Evolutionary conservation across 2,797 vertebrate species (phyloP), one percentile per base, ranked within the genome.

Genomic region (Paratrypauchen microcephalus): DNA sequence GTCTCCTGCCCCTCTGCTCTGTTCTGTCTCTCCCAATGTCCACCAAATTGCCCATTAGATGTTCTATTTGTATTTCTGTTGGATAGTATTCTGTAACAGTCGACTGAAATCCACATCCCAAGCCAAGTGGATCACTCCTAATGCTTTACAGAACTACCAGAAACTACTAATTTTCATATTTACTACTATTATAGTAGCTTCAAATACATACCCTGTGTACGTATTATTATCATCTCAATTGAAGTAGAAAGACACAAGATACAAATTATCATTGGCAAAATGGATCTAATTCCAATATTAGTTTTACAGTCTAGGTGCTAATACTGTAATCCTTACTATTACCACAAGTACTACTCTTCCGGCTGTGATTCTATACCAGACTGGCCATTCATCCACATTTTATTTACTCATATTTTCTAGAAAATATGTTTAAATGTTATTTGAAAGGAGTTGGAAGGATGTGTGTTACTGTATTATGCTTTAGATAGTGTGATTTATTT

Each of bases 21-120:
- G 48, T 21, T 54, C 45, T 70, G 28, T 77, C 64, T 70, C 72
- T 69, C 54, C 71, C 68, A 64, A 12, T 77, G 79, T 87, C 83
- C 84, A 84, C 81, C 73, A 79, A 88, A 88, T 86, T 81, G 70
- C 82, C 77, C 71, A 83, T 84, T 82, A 86, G 78, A 74, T 65
- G 76, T 76, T 85, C 54, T 90, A 78, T 84, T 80, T 87, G 78
- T 86, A 82, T 80, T 75, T 82, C 75, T 78, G 72, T 80, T 64
- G 75, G 73, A 66, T 73, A 64, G 72, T 39, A 41, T 78, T 80
- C 81, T 58, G 55, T 80, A 86, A 81, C 83, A 82, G 81, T 72
- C 67, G 58, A 70, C 83, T 77, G 70, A 84, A 84, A 74, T 77
- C 78, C 73, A 67, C 59, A 74, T 70, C 62, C 26, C 18, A 12